Percentiles rank a stretch among this genome's conserved stretches.
phyloP scores from a whole-genome alignment of 2,888 invertebrate genomes.

The Fissipunctia ypsillon region DNA sequence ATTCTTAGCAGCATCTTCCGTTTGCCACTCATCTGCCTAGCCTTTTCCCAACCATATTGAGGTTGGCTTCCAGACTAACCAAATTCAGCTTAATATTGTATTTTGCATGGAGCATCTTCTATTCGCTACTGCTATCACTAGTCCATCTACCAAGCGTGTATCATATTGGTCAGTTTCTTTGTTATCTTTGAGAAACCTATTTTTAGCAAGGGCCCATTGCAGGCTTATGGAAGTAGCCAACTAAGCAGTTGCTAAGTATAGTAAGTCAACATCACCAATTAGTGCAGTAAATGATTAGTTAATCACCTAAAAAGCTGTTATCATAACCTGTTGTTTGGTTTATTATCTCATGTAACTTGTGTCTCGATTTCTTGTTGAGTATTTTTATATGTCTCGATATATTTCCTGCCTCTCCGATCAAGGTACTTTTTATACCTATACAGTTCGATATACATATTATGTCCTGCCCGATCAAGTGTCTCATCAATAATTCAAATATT shows the following conservation, averaged over 20 bases:
- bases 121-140: too few species aligned
- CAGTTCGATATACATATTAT: not conserved
- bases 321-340: conserved; percentile 32
- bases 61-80: not conserved
- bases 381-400: too few species aligned
- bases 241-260: not conserved
- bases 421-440: not conserved
- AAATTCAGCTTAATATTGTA: not conserved
- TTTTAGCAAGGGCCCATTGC: not conserved
- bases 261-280: conserved; percentile 16
- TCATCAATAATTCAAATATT: too few species aligned
- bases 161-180: not conserved
- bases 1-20: not conserved
- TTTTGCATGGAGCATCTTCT: not conserved
- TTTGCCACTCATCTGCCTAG: not conserved
- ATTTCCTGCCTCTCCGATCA: too few species aligned
- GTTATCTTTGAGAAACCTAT: not conserved
- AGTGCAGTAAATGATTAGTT: conserved; percentile 22
- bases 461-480: too few species aligned
- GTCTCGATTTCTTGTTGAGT: too few species aligned
- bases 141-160: too few species aligned
- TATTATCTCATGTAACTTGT: not conserved
- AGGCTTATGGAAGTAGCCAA: not conserved
- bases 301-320: conserved; percentile 21
- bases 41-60: not conserved